Evolutionary conservation across 2,888 invertebrate genomes (phyloP), one percentile per base, ranked within the genome.

Genomic region (Lingula anatina): DNA sequence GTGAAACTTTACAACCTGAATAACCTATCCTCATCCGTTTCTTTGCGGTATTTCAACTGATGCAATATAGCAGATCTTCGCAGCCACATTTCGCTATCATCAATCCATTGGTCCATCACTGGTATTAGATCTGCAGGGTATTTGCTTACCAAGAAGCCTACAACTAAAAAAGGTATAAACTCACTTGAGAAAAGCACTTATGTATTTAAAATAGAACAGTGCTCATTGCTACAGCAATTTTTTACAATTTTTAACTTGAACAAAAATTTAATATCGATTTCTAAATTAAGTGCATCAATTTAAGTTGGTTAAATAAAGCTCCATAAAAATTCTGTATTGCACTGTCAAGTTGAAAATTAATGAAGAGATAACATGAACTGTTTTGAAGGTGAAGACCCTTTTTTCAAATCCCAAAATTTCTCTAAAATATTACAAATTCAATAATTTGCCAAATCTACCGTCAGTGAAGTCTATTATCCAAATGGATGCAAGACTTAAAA

Each of bases 41-140:
- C 41, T 9, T 50, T 25, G n/a, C 56, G 56, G 46, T 55, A 58
- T 20, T 44, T 50, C 31, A 57, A 50, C 35, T 62, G 62, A 44
- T 61, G 57, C 15, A 62, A 31, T 20, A 62, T 55, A 21, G 62
- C 59, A 26, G 58, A 49, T 26, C 60, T 47, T 37, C 55, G 49
- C 23, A 59, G 21, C 61, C 60, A 62, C 51, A 56, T 53, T 41
- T 55, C 36, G 9, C 50, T 44, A 28, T 56, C 50, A 7, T 39
- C 21, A 9, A 59, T 50, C 62, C 62, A 62, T 26, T 46, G 36
- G 28, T 61, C 62, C 61, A 62, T 54, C 36, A 55, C 50, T 25
- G 51, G 53, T 21, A 35, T 37, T 18, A 54, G 27, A 4, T 15
- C 3, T 2, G 9, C 26, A 18, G 48, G 44, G 24, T 48, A 20